Evolutionary conservation across 2,888 invertebrate species (phyloP).

Genomic region (Lymantria monacha): DNA sequence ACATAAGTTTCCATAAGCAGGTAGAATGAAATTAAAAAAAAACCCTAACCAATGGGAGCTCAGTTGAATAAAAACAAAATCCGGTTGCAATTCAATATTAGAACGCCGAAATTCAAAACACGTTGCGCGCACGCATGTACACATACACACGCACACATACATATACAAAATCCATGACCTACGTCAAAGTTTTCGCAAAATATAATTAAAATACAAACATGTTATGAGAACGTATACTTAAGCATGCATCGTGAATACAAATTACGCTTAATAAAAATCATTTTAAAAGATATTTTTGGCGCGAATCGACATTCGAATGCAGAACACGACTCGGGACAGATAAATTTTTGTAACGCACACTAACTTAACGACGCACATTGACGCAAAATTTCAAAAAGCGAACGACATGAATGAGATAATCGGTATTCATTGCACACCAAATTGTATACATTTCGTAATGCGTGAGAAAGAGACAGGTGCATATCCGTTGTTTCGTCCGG

Average conservation of each 20-base stretch:
- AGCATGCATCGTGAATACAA: constrained; percentile 44
- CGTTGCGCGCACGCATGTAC: no score
- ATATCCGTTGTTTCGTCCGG: constrained; percentile 62
- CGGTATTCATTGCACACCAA: constrained; percentile 77
- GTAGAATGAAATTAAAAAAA: not conserved
- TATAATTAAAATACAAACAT: constrained; percentile 42
- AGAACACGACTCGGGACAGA: constrained; percentile 56
- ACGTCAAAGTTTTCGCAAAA: constrained; percentile 59
- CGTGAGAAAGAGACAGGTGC: constrained; percentile 55
- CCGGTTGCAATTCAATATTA: constrained; percentile 55
- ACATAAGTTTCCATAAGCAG: no score
- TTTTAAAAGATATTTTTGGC: constrained; percentile 57
- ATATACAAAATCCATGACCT: constrained; percentile 53
- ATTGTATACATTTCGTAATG: constrained; percentile 52
- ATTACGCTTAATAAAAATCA: constrained; percentile 22
- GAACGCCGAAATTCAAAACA: constrained; percentile 64
- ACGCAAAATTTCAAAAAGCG: constrained; percentile 66
- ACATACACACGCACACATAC: constrained; percentile 34
- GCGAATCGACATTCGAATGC: constrained; percentile 58
- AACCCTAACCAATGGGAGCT: constrained; percentile 1
- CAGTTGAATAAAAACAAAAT: constrained; percentile 27
- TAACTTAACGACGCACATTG: constrained; percentile 50
- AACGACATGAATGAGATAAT: constrained; percentile 69
- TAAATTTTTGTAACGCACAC: constrained; percentile 71
- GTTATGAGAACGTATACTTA: constrained; percentile 34